Evolutionary conservation across 2,113 vertebrate species (phyloP).

Genomic region (Lepus europaeus): DNA sequence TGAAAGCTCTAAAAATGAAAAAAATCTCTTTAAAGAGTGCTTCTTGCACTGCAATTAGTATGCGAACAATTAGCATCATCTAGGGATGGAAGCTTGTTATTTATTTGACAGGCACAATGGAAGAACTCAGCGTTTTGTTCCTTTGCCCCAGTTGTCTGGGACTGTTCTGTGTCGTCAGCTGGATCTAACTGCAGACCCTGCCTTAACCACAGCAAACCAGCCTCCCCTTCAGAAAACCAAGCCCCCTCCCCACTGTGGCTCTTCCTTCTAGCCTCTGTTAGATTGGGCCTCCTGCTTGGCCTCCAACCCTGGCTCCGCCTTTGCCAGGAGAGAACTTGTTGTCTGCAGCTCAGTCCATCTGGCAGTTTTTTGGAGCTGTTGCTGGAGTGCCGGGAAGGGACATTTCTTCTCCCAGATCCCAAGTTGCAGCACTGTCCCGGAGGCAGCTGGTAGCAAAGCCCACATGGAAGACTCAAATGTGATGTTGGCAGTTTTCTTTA

Average conservation of each 20-base stretch:
- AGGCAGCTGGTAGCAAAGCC: not conserved
- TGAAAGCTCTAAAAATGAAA: constrained; percentile 55
- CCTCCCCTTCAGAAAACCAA: not conserved
- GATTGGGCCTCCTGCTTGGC: not conserved
- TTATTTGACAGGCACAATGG: not conserved
- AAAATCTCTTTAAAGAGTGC: constrained; percentile 37
- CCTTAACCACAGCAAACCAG: not conserved
- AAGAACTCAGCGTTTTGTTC: constrained; percentile 25
- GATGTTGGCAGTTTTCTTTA: not conserved
- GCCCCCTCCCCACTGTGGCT: not conserved
- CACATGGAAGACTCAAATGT: not conserved
- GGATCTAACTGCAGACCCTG: not conserved
- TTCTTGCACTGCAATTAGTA: not conserved
- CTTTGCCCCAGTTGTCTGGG: not conserved
- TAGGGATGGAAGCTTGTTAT: not conserved
- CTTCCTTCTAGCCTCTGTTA: not conserved
- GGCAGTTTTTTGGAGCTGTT: not conserved
- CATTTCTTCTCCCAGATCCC: not conserved
- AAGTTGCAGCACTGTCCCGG: not conserved
- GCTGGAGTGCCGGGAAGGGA: not conserved
- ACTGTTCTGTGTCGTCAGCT: not conserved
- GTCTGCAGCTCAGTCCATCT: not conserved
- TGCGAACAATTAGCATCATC: not conserved
- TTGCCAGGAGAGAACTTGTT: not conserved
- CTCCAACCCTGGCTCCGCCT: too few relatives aligned